A percentile compares a stretch with the other conserved stretches of the same genome.
Conservation (phyloP, 2,797 vertebrate species). For the Naso thynnoides region DNA sequence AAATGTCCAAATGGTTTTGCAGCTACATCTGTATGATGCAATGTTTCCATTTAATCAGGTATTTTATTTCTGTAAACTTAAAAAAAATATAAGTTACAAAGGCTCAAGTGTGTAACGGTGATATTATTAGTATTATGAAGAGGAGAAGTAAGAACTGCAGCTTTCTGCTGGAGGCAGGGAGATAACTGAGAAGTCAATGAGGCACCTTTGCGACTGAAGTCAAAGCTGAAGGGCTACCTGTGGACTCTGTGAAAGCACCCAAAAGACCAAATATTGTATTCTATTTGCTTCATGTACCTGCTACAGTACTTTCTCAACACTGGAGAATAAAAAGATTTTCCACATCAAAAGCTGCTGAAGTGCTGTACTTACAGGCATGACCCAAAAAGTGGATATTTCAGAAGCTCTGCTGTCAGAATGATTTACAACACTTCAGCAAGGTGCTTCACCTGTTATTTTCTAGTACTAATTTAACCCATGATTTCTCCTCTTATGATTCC, state of each 20-base stretch:
- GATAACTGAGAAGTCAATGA: conserved; percentile 24
- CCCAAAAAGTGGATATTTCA: conserved; percentile 54
- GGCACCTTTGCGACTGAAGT: conserved; percentile 25
- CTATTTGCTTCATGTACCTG: conserved; percentile 42
- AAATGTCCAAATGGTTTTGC: neutral
- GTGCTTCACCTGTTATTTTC: conserved; percentile 35
- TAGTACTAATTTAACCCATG: conserved; percentile 38
- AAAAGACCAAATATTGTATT: conserved; percentile 34
- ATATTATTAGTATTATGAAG: neutral
- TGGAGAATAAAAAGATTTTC: conserved; percentile 59
- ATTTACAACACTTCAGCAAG: conserved; percentile 48
- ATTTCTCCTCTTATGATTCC: conserved; percentile 33
- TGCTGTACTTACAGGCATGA: conserved; percentile 55
- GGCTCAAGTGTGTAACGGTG: conserved; percentile 6
- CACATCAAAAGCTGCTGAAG: conserved; percentile 64
- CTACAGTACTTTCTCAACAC: conserved; percentile 24
- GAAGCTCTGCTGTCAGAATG: conserved; percentile 53
- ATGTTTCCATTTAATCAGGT: neutral
- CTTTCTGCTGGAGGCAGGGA: conserved; percentile 17
- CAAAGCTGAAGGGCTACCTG: conserved; percentile 45
- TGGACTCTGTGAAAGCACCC: conserved; percentile 12
- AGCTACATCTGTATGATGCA: neutral
- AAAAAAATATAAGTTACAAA: conserved; percentile 2
- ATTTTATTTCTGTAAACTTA: neutral
- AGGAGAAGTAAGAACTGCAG: conserved; percentile 1